Conservation (phyloP, 64 coral and sea anemone species). For the Montipora efflorescens region DNA sequence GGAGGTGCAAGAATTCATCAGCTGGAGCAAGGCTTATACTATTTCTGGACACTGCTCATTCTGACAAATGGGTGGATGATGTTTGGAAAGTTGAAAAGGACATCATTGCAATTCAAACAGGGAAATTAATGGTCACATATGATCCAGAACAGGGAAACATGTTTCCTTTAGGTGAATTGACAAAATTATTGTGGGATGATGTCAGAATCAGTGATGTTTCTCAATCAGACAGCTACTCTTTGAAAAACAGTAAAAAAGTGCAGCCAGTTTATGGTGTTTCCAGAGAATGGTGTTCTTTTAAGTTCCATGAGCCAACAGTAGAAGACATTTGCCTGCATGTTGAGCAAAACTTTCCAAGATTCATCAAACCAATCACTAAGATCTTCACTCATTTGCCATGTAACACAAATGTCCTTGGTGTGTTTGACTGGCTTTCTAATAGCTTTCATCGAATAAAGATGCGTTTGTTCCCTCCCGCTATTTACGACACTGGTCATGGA, state of each 20-base stretch:
- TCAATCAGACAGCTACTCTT: slow-evolving; percentile 58
- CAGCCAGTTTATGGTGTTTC: slow-evolving; percentile 92
- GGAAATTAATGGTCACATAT: slow-evolving; percentile 61
- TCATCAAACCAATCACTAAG: slow-evolving; percentile 91
- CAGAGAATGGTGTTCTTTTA: slow-evolving; percentile 89
- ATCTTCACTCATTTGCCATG: slow-evolving; percentile 84
- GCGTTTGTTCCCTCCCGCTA: slow-evolving; percentile 85
- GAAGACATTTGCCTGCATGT: slow-evolving; percentile 89
- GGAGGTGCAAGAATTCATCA: slow-evolving; percentile 76
- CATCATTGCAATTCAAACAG: slow-evolving; percentile 93
- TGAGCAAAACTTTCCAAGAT: slow-evolving; percentile 87
- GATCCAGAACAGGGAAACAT: slow-evolving; percentile 80
- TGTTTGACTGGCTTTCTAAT: slow-evolving; percentile 74
- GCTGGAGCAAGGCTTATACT: slow-evolving; percentile 88
- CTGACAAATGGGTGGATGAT: slow-evolving; percentile 85
- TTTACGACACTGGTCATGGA: slow-evolving; percentile 95
- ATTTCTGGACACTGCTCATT: slow-evolving; percentile 95
- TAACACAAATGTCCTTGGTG: slow-evolving; percentile 73
- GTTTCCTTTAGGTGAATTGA: slow-evolving; percentile 90
- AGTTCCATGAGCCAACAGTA: slow-evolving; percentile 91
- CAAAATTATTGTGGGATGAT: slow-evolving; percentile 81
- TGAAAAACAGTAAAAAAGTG: slow-evolving; percentile 74
- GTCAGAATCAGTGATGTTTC: slow-evolving; percentile 65
- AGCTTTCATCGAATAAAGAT: slow-evolving; percentile 78
- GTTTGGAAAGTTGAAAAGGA: slow-evolving; percentile 81